Percentiles rank a stretch among this genome's conserved stretches.
Conservation (phyloP, 2,888 invertebrate genomes). For the Trissolcus japonicus region DNA sequence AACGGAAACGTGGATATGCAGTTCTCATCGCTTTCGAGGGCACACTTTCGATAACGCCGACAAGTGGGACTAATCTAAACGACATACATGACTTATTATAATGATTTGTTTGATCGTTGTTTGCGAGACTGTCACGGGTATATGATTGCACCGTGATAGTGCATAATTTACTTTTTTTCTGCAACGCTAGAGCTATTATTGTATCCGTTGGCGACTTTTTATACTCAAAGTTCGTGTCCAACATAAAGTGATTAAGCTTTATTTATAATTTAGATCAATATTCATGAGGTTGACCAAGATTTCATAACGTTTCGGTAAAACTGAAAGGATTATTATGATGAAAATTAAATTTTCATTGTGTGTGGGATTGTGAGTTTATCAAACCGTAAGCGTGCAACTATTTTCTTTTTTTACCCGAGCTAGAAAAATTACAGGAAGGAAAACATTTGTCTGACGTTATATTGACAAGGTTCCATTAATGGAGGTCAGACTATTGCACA, state of each 20-base stretch:
- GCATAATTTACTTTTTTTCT: constrained; percentile 5
- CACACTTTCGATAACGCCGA: constrained; percentile 20
- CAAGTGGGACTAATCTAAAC: constrained; percentile 31
- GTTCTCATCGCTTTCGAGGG: constrained; percentile 19
- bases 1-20: constrained; percentile 5
- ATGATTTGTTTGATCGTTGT: constrained; percentile 3
- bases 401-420: neutral
- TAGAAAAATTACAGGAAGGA: neutral
- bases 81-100: constrained; percentile 16
- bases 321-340: neutral
- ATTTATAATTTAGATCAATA: neutral
- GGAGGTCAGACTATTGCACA: constrained; percentile 14
- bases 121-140: neutral
- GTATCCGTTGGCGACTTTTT: neutral
- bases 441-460: constrained; percentile 7
- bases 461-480: constrained; percentile 21
- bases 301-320: neutral
- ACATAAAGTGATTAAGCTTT: constrained; percentile 2
- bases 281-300: constrained; percentile 1
- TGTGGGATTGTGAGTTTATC: too few species aligned
- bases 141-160: neutral
- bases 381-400: too few species aligned
- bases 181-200: constrained; percentile 1
- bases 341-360: neutral
- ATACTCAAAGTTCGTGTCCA: neutral